Evolutionary conservation across 2,888 invertebrate genomes (phyloP).

Genomic region (Rhopalosiphum nymphaeae): DNA sequence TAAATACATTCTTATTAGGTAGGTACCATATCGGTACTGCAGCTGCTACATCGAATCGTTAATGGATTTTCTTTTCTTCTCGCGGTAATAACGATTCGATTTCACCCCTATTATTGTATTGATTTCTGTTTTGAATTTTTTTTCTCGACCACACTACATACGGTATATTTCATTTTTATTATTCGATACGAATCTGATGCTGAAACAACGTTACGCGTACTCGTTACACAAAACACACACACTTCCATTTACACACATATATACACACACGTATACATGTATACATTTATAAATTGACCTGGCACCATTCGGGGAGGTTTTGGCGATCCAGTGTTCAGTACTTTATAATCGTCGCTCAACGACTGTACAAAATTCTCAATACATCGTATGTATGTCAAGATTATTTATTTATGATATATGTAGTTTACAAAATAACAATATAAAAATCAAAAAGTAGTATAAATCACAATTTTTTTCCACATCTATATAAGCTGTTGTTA

Average conservation of each 20-base stretch:
- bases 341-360: not conserved
- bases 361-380: not conserved
- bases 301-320: not conserved
- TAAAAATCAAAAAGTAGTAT: not conserved
- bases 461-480: not conserved
- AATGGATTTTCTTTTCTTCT: not conserved
- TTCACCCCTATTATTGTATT: not conserved
- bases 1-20: not conserved
- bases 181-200: not conserved
- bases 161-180: not conserved
- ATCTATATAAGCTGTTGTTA: not conserved
- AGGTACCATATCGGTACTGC: not conserved
- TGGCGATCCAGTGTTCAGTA: not conserved
- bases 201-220: not conserved
- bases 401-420: not conserved
- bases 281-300: not conserved
- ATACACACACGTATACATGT: not conserved
- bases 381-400: not conserved
- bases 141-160: not conserved
- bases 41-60: not conserved
- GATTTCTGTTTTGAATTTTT: slow-evolving; percentile 12
- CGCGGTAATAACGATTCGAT: not conserved
- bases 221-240: not conserved
- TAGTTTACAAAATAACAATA: not conserved
- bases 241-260: not conserved